Evolutionary conservation across 2,888 invertebrate species (phyloP).

Genomic region (Lasiommata megera): DNA sequence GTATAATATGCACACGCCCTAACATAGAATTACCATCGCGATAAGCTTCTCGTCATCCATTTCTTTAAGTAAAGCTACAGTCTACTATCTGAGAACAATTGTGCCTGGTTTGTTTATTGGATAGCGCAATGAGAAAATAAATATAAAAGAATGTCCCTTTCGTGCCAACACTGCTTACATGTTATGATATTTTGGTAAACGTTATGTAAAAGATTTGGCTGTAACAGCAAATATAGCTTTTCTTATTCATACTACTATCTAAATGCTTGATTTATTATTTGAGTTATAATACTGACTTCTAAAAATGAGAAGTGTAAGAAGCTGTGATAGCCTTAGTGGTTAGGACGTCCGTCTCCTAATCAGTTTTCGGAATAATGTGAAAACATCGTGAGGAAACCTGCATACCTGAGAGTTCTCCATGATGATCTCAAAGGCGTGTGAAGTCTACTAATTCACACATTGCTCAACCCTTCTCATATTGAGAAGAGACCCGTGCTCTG

Average conservation of each 20-base stretch:
- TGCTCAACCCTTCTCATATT: too few relatives aligned
- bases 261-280: neutral
- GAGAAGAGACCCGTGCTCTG: too few relatives aligned
- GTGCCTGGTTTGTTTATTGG: constrained; percentile 19
- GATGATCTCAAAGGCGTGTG: too few relatives aligned
- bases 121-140: constrained; percentile 17
- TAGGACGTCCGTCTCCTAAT: too few relatives aligned
- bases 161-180: constrained; percentile 19
- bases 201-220: neutral
- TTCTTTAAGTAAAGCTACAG: constrained; percentile 13
- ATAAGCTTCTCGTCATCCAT: constrained; percentile 16
- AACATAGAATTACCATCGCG: neutral
- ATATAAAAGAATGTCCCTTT: constrained; percentile 18
- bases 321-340: too few relatives aligned
- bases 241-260: neutral
- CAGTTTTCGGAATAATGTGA: too few relatives aligned
- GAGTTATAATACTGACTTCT: too few relatives aligned
- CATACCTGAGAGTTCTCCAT: too few relatives aligned
- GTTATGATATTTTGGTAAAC: constrained; percentile 3
- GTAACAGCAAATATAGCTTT: neutral
- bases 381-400: too few relatives aligned
- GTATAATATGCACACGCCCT: neutral
- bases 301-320: too few relatives aligned
- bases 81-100: constrained; percentile 9
- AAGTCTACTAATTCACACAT: too few relatives aligned